Evolutionary conservation across 2,113 vertebrate species (phyloP).

Genomic region (Silurus glanis): DNA sequence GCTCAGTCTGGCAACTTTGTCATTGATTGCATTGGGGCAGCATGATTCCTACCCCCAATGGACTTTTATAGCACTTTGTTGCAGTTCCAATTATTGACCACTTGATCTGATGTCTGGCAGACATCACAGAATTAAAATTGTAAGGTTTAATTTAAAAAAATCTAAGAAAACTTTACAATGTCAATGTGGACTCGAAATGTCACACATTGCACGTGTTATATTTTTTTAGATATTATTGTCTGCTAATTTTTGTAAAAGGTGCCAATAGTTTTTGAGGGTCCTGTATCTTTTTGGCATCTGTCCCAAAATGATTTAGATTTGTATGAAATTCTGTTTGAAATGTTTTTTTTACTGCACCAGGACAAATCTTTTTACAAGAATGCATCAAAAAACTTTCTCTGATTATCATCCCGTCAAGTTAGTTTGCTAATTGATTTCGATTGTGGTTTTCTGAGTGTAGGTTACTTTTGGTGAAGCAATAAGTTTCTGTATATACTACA

Average conservation of each 20-base stretch:
- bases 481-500: slow-evolving; percentile 61
- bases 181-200: background rate
- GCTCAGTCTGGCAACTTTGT: background rate
- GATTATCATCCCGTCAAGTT: background rate
- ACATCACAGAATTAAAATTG: no score
- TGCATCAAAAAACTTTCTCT: background rate
- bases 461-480: background rate
- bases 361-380: no score
- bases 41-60: background rate
- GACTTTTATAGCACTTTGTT: background rate
- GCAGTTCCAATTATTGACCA: no score
- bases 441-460: background rate
- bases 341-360: background rate
- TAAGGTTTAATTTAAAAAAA: background rate
- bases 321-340: slow-evolving; percentile 3
- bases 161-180: background rate
- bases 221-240: background rate
- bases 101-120: background rate
- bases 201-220: background rate
- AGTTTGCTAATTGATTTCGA: background rate
- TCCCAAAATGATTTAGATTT: slow-evolving; percentile 43
- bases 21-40: background rate
- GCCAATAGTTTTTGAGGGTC: background rate
- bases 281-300: background rate
- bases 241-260: background rate